These are phyloP conservation scores for Cladopsammia gracilis DNA, from an alignment of 64 coral and sea anemone genomes.

Conservation along the genomic window DNA sequence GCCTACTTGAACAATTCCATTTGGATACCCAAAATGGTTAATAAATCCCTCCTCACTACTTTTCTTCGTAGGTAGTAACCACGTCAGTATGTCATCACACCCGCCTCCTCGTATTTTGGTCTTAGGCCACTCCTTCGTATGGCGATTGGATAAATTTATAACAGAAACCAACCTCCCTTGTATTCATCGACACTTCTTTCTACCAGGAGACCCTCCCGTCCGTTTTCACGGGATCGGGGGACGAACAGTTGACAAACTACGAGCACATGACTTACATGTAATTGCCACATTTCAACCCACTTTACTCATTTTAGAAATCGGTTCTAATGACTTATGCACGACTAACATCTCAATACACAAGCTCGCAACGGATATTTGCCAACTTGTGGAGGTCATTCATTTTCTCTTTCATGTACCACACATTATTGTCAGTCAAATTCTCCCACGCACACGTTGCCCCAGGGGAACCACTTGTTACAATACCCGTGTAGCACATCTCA, in stretches of 20 bases:
- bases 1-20: background rate
- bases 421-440: background rate
- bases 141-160: background rate
- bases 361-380: background rate
- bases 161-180: too few species aligned
- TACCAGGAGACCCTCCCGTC: too few species aligned
- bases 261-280: too few species aligned
- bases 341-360: background rate
- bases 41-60: background rate
- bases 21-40: background rate
- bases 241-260: background rate
- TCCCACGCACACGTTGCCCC: too few species aligned
- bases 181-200: too few species aligned
- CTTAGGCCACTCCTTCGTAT: background rate
- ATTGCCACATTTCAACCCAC: background rate
- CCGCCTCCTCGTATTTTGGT: background rate
- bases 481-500: too few species aligned
- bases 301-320: background rate
- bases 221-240: background rate
- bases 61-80: background rate
- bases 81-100: background rate
- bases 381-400: background rate
- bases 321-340: background rate
- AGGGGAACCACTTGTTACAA: too few species aligned
- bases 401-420: background rate